Evolutionary conservation across 2,113 vertebrate genomes (phyloP).

Genomic region (Barnardius zonarius): DNA sequence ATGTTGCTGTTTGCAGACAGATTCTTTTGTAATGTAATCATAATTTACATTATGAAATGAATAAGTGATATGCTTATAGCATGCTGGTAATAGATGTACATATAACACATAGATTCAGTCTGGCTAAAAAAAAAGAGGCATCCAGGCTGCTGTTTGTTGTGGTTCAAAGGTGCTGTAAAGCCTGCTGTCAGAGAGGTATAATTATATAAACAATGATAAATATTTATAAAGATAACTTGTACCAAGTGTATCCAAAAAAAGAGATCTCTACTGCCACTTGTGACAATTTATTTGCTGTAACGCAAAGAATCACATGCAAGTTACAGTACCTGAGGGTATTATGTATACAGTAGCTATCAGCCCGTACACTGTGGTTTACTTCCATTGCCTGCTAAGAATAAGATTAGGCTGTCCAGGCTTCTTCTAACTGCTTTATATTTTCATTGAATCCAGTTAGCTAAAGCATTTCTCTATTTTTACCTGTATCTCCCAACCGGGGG

Average conservation of each 20-base stretch:
- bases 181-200: not conserved
- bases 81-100: slow-evolving; percentile 15
- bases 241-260: not conserved
- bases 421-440: not conserved
- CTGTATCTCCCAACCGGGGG: slow-evolving; percentile 60
- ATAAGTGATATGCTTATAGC: slow-evolving; percentile 1
- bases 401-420: slow-evolving; percentile 25
- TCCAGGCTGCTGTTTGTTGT: slow-evolving; percentile 2
- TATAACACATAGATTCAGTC: not conserved
- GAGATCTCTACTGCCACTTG: not conserved
- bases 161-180: slow-evolving; percentile 21
- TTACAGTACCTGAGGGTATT: slow-evolving; percentile 17
- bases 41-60: slow-evolving; percentile 44
- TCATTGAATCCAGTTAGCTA: not conserved
- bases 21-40: slow-evolving; percentile 25
- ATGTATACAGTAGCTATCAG: not conserved
- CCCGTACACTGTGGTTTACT: not conserved
- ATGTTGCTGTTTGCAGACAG: not conserved
- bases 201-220: slow-evolving; percentile 49
- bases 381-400: not conserved
- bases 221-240: slow-evolving; percentile 43
- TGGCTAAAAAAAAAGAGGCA: slow-evolving; percentile 16
- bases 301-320: not conserved
- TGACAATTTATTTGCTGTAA: slow-evolving; percentile 17
- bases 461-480: slow-evolving; percentile 57